Conservation (phyloP, 2,113 vertebrate genomes). For the Pogona vitticeps region DNA sequence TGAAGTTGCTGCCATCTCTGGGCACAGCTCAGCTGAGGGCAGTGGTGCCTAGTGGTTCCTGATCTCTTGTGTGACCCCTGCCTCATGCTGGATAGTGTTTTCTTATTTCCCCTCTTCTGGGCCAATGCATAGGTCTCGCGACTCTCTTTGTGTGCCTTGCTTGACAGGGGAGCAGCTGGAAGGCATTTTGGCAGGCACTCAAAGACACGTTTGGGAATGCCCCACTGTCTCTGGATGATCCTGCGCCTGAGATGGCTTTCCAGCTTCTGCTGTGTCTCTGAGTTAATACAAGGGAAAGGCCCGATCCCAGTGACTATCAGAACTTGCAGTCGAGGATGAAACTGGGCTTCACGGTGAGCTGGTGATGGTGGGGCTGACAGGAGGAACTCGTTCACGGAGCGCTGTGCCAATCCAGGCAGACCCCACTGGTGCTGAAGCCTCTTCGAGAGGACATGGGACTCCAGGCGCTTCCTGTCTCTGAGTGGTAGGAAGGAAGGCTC, state of each 20-base stretch:
- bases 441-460: conserved; percentile 31
- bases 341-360: accelerated
- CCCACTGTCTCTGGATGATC: neutral
- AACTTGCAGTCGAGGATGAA: neutral
- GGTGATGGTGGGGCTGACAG: neutral
- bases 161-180: neutral
- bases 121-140: neutral
- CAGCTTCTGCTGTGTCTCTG: neutral
- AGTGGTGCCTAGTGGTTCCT: neutral
- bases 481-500: neutral
- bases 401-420: neutral
- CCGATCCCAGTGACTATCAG: no score
- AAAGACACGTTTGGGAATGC: neutral
- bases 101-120: neutral
- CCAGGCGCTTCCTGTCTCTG: conserved; percentile 5
- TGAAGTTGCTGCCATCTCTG: neutral
- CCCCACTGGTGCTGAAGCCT: conserved; percentile 33
- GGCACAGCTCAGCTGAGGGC: neutral
- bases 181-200: neutral
- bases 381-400: neutral
- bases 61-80: neutral
- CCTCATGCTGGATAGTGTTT: neutral
- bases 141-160: neutral
- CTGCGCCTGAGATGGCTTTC: neutral
- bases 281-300: no score